A percentile compares a stretch with the other conserved stretches of the same genome.
Evolutionary conservation across 2,888 invertebrate species (phyloP).

Genomic region (Stegophylla sp.): DNA sequence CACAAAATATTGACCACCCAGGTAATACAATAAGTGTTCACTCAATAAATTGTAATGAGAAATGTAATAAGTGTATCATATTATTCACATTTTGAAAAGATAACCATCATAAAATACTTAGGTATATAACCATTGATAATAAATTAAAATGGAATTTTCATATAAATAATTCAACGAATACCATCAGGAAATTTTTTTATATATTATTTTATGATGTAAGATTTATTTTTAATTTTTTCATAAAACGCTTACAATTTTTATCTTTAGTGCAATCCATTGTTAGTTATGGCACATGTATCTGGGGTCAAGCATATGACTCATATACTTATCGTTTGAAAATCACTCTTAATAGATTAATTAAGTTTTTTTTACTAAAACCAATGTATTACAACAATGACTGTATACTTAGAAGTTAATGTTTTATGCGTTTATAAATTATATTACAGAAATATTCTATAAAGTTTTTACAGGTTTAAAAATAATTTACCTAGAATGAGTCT

Average conservation of each 20-base stretch:
- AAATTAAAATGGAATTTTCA: too few relatives aligned
- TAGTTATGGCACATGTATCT: neutral
- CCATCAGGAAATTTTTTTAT: neutral
- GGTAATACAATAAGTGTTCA: too few relatives aligned
- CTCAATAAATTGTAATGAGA: too few relatives aligned
- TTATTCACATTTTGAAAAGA: too few relatives aligned
- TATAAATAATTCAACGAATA: neutral
- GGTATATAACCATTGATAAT: too few relatives aligned
- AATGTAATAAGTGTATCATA: too few relatives aligned
- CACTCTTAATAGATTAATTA: neutral
- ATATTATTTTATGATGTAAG: neutral
- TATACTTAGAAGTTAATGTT: neutral
- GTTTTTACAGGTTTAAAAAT: neutral
- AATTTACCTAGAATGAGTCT: neutral
- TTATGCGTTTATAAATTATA: neutral
- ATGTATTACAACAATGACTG: neutral
- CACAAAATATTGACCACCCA: too few relatives aligned
- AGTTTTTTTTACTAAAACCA: neutral
- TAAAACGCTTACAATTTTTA: neutral
- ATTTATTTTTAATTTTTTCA: neutral
- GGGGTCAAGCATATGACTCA: neutral
- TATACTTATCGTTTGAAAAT: neutral
- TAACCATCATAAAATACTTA: too few relatives aligned
- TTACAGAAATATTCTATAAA: neutral
- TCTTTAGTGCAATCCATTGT: neutral